Evolutionary conservation across 1,140 invertebrate species (phyloP).

Genomic region (Leptestheria dahalacensis): DNA sequence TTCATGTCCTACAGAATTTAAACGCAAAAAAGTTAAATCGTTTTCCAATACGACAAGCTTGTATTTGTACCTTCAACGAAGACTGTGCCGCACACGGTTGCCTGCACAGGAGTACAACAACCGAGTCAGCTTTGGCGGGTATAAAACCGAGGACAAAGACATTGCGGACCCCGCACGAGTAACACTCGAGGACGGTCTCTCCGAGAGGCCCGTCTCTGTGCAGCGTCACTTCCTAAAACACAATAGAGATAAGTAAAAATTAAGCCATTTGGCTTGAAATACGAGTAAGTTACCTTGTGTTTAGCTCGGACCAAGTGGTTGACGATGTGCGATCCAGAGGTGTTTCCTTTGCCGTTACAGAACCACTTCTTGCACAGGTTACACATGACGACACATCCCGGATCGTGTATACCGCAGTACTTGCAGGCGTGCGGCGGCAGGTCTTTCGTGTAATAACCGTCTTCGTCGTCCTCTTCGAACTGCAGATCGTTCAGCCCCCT

Average conservation of each 20-base stretch:
- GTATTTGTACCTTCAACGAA: slow-evolving; percentile 91
- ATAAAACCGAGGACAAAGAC: slow-evolving; percentile 98
- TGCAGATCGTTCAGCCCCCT: slow-evolving; percentile 64
- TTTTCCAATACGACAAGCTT: too few species aligned
- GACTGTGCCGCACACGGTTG: slow-evolving; percentile 95
- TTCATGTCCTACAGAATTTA: slow-evolving; percentile 4
- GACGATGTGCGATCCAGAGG: slow-evolving; percentile 95
- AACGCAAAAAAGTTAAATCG: slow-evolving; percentile 3
- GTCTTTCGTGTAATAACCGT: slow-evolving; percentile 76
- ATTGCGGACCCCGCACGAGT: slow-evolving; percentile 93
- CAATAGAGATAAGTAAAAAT: neutral
- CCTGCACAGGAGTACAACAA: slow-evolving; percentile 93
- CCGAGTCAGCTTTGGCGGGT: slow-evolving; percentile 96
- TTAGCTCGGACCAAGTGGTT: slow-evolving; percentile 96
- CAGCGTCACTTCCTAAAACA: slow-evolving; percentile 69
- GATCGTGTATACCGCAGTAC: slow-evolving; percentile 98
- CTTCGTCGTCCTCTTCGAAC: slow-evolving; percentile 82
- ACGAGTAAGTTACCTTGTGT: slow-evolving; percentile 53
- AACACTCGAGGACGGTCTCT: slow-evolving; percentile 95
- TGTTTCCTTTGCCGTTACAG: slow-evolving; percentile 96
- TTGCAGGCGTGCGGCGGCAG: slow-evolving; percentile 88
- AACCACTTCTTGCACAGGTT: slow-evolving; percentile 99
- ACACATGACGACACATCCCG: slow-evolving; percentile 92
- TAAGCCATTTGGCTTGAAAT: neutral
- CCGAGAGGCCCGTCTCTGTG: slow-evolving; percentile 95